Evolutionary conservation across 2,113 vertebrate genomes (phyloP).

Genomic region (Argyrosomus japonicus): DNA sequence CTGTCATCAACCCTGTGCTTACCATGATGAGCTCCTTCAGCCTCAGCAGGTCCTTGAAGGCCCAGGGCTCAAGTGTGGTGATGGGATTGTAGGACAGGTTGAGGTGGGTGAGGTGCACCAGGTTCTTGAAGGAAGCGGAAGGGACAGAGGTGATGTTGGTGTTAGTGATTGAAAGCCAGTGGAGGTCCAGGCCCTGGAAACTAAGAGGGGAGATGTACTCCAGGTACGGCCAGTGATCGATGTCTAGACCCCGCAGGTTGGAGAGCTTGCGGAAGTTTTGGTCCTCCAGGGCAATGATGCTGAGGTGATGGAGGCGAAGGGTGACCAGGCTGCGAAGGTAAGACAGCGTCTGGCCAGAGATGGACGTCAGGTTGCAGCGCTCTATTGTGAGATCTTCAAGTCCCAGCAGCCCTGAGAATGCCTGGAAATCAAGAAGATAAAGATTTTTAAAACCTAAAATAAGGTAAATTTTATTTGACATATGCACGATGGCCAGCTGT

Average conservation of each 20-base stretch:
- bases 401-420: slow-evolving; percentile 91
- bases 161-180: slow-evolving; percentile 94
- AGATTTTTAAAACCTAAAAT: background rate
- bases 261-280: slow-evolving; percentile 93
- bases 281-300: slow-evolving; percentile 91
- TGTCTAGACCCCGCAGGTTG: slow-evolving; percentile 91
- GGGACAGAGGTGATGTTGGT: slow-evolving; percentile 95
- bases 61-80: slow-evolving; percentile 89
- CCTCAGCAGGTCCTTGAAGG: slow-evolving; percentile 93
- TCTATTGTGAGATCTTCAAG: slow-evolving; percentile 93
- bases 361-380: slow-evolving; percentile 94
- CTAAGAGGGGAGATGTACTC: slow-evolving; percentile 92
- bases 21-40: slow-evolving; percentile 96
- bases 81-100: slow-evolving; percentile 98
- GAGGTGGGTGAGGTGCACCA: slow-evolving; percentile 91
- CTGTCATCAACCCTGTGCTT: slow-evolving; percentile 87
- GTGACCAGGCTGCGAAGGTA: slow-evolving; percentile 92
- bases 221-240: slow-evolving; percentile 93
- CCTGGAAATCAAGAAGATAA: slow-evolving; percentile 66
- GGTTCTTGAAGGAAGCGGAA: slow-evolving; percentile 89
- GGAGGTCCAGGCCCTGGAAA: slow-evolving; percentile 95
- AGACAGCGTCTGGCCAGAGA: slow-evolving; percentile 92
- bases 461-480: background rate
- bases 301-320: slow-evolving; percentile 92
- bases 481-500: background rate